phyloP scores from a whole-genome alignment of 1,140 invertebrate species.

The Archegozetes longisetosus region DNA sequence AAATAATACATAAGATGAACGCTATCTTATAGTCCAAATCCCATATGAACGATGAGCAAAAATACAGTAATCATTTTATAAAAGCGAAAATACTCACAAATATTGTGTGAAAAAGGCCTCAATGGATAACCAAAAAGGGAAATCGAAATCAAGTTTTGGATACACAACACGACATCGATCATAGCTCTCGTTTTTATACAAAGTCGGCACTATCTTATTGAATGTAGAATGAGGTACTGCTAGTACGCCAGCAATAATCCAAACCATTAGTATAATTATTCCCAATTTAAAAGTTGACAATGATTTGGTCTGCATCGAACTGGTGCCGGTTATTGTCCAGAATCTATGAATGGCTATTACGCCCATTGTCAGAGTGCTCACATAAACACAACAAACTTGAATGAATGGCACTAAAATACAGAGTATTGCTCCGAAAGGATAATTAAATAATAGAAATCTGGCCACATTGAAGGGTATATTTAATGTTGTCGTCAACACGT shows the following conservation, averaged over 20 bases:
- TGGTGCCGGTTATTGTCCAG: slow-evolving; percentile 34
- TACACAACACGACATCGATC: slow-evolving; percentile 30
- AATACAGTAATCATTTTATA: too few species aligned
- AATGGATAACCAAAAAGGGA: slow-evolving; percentile 30
- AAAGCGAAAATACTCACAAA: slow-evolving; percentile 23
- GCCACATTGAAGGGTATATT: slow-evolving; percentile 55
- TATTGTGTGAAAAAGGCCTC: slow-evolving; percentile 37
- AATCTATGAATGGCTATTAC: slow-evolving; percentile 37
- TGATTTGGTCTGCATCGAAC: not conserved
- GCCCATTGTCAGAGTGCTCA: slow-evolving; percentile 38
- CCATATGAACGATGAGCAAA: too few species aligned
- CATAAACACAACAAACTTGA: slow-evolving; percentile 29
- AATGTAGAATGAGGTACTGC: slow-evolving; percentile 37
- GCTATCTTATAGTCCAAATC: too few species aligned
- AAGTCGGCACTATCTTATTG: slow-evolving; percentile 23
- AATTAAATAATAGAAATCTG: slow-evolving; percentile 26
- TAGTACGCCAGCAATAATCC: slow-evolving; percentile 32
- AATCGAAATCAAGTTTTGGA: slow-evolving; percentile 24
- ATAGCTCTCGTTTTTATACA: slow-evolving; percentile 20
- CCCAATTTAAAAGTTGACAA: slow-evolving; percentile 2
- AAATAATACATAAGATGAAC: not conserved
- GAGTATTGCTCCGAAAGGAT: slow-evolving; percentile 33
- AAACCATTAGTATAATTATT: slow-evolving; percentile 31
- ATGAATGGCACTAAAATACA: slow-evolving; percentile 37
- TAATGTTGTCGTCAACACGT: slow-evolving; percentile 63